Evolutionary conservation across 1,140 invertebrate genomes (phyloP), one percentile per base, ranked within the genome.

Genomic region (Bombus confusus): DNA sequence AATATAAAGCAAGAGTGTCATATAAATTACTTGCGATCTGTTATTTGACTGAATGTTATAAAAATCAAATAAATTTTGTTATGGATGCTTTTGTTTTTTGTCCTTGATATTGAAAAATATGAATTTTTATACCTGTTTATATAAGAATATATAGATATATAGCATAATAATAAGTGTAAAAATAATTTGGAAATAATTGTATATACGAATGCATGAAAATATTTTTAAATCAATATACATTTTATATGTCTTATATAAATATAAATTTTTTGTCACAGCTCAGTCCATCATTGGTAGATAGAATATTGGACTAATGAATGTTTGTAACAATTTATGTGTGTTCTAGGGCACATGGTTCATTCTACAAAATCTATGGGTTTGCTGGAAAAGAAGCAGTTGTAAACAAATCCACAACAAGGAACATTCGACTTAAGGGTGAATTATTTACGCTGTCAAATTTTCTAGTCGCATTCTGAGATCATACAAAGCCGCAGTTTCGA

Each of bases 401-500:
- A 68, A 91, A 47, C 79, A n/a, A 8, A 66, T 80, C 47, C 37
- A 22, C n/a, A 39, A 68, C 15, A 75, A 80, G 47, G 59, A 87
- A 78, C 25, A 37, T 78, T 47, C 69, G 18, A 79, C 28, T 83
- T 81, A 75, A 87, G 57, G n/a, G 62, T 82, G 75, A 91, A 82
- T n/a, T 83, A 59, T 86, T 68, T 52, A 86, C 77, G 82, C 34
- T 87, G 86, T 81, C 34, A 85, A 86, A 87, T 64, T 87, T 92
- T 92, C 92, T 93, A 93, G 92, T 93, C 92, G 87, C 77, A 82
- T 62, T 72, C 82, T 76, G 66, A 87, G 75, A 79, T 66, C 47
- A 43, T 71, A 82, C 43, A 39, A 47, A 83, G 22, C 9, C 77
- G 43, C 74, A 66, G 80, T n/a, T 73, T 84, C 57, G 71, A 37